Evolutionary conservation across 2,113 vertebrate genomes (phyloP), one percentile per base, ranked within the genome.

Genomic region (Sarotherodon lohbergeri): DNA sequence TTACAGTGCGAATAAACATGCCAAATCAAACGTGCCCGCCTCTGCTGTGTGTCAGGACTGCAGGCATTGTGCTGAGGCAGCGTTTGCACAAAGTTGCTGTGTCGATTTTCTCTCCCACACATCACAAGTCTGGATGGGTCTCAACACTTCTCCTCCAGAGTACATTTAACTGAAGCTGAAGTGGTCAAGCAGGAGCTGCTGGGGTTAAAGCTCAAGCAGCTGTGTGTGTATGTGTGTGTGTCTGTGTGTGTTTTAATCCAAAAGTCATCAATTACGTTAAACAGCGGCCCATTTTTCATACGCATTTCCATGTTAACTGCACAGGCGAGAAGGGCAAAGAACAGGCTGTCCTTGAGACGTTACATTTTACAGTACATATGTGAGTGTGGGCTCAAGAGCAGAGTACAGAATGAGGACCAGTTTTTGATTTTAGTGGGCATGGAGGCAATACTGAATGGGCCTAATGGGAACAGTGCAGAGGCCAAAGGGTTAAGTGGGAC

Each of bases 311-410:
- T 83, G 48, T 71, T 54, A 73, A 86, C 34, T 78, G 84, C 86
- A 57, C 66, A 57, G 88, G 43, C 39, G 36, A 86, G 81, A 68
- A 82, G 89, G 84, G 83, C 61, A 29, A 68, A 82, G 87, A 50
- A n/a, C 71, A 63, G 32, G 36, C n/a, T 19, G 91, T 81, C 92
- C 91, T 95, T 91, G 87, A 82, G 27, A 39, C 5, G 43, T 36
- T 13, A 34, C 1, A n/a, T 17, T 54, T 7, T 22, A 9, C 11
- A 39, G 1, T 29, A 36, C 0, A 17, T 43, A 50, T 41, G 39
- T 73, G 1, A 17, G 2, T 22, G 41, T 41, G 68, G 27, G 78
- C 50, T 66, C 29, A 2, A 17, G 43, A 48, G 68, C 12, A 2
- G 19, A 16, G 4, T 11, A 3, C 10, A 32, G 36, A 32, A 7